Base-by-base conservation (phyloP, 1,140 invertebrate species). In the Conus betulinus region DNA sequence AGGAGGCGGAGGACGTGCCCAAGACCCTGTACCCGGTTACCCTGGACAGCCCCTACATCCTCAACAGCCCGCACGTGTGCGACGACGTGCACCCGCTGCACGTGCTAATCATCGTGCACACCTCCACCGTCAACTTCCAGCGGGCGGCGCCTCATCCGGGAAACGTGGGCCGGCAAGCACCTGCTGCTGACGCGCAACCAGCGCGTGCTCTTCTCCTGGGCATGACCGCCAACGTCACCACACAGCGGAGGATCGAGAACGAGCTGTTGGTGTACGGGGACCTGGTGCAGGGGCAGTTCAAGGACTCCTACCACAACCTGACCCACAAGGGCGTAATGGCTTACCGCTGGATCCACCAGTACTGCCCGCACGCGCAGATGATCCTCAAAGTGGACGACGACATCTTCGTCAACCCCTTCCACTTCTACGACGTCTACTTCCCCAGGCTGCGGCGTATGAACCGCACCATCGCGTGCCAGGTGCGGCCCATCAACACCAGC, bases 311-410 rank as follows among this genome's bases (percentile, higher is more conserved):
- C 83, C 91, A 91, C 82, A 95, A 94, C 87, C 87, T 94, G 4
- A 95, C 94, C 6, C 90, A 93, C 60, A 95, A 95, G 87, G 89
- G 84, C 39, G 93, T 98, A 0, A 98, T 98, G 97, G 98, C 97
- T 0, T 94, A 98, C 63, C 96, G 96, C 90, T 99, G 98, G 98
- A 97, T 96, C 1, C 93, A 96, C 1, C 95, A 94, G 23, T 95
- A 96, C 90, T 99, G 98, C 94, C 91, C 92, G 8, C 95, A 96
- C 51, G 96, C 96, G 3, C 95, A 96, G 88, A 97, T 96, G 92
- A 96, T 98, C 23, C 96, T 98, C 11, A 99, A 99, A 96, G 97
- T 98, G 94, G 98, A 99, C 94, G 98, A 98, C 95, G 98, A 98
- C 93, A 97, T 97, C 87, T 97, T 98, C 63, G 96, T 98, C 27